These are phyloP conservation scores for Ardeotis arabs DNA, from an alignment of 2,113 vertebrate genomes.

Conservation along the genomic window DNA sequence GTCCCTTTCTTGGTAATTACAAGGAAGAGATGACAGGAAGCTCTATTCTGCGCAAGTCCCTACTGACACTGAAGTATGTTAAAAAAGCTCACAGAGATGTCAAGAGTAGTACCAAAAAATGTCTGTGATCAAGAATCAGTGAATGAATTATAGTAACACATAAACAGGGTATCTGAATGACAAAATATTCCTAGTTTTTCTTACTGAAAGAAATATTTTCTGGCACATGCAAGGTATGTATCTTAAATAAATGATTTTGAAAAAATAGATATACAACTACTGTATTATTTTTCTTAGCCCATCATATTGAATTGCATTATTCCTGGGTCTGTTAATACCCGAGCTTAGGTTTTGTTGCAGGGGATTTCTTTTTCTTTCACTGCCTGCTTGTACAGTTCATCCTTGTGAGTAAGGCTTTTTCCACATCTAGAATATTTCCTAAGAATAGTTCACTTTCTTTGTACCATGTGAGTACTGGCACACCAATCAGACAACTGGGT, in stretches of 20 bases:
- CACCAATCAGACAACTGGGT: neutral
- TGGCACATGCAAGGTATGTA: neutral
- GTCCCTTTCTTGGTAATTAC: neutral
- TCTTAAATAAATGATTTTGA: neutral
- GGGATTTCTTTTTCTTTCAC: neutral
- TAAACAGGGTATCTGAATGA: neutral
- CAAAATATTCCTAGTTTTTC: neutral
- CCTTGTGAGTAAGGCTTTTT: neutral
- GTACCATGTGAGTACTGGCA: neutral
- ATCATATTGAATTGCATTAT: neutral
- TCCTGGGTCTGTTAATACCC: neutral
- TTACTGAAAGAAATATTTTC: neutral
- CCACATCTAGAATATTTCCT: neutral
- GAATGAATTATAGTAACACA: neutral
- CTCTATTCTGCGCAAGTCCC: neutral
- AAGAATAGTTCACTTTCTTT: neutral
- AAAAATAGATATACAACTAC: neutral
- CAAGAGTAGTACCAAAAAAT: neutral
- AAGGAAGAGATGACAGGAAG: neutral
- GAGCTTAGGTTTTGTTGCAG: neutral
- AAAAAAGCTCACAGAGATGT: neutral
- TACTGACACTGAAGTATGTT: neutral
- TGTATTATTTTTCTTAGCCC: neutral
- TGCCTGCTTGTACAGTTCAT: slow-evolving; percentile 2
- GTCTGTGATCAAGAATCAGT: neutral